phyloP scores from a whole-genome alignment of 2,888 invertebrate genomes.

The Dinocampus coccinellae region DNA sequence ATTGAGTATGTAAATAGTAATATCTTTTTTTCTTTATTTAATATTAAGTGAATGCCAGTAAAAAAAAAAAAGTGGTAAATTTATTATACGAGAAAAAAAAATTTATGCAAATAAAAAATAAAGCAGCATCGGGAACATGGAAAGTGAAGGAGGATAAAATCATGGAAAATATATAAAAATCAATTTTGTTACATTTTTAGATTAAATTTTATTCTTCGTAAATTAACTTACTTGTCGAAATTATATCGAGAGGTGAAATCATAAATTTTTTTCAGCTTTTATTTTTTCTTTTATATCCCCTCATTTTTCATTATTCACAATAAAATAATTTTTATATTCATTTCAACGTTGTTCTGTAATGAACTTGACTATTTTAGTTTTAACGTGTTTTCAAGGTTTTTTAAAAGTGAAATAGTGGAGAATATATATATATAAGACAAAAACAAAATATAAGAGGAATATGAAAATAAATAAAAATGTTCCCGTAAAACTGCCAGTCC shows the following conservation, averaged over 20 bases:
- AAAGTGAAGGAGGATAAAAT: neutral
- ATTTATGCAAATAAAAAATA: too few species aligned
- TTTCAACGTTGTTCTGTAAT: neutral
- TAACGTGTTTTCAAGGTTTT: slow-evolving; percentile 9
- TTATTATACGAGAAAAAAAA: slow-evolving; percentile 3
- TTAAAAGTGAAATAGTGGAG: slow-evolving; percentile 19
- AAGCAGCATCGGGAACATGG: slow-evolving; percentile 23
- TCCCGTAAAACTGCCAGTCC: slow-evolving; percentile 50
- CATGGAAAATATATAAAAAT: neutral
- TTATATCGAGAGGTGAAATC: neutral
- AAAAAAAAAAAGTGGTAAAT: slow-evolving; percentile 7
- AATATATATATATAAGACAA: slow-evolving; percentile 26
- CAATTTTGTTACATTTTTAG: neutral
- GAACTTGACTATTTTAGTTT: slow-evolving; percentile 14
- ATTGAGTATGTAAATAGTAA: slow-evolving; percentile 54
- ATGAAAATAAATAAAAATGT: slow-evolving; percentile 28
- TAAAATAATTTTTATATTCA: neutral
- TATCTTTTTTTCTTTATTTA: slow-evolving; percentile 55
- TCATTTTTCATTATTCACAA: neutral
- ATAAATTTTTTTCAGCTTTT: neutral
- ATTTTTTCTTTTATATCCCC: neutral
- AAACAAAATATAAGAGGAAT: slow-evolving; percentile 3
- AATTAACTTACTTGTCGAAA: neutral
- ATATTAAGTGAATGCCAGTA: slow-evolving; percentile 48
- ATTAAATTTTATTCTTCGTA: slow-evolving; percentile 36